A percentile compares a stretch with the other conserved stretches of the same genome.
Evolutionary conservation across 2,113 vertebrate species (phyloP).

Genomic region (Gadus macrocephalus): DNA sequence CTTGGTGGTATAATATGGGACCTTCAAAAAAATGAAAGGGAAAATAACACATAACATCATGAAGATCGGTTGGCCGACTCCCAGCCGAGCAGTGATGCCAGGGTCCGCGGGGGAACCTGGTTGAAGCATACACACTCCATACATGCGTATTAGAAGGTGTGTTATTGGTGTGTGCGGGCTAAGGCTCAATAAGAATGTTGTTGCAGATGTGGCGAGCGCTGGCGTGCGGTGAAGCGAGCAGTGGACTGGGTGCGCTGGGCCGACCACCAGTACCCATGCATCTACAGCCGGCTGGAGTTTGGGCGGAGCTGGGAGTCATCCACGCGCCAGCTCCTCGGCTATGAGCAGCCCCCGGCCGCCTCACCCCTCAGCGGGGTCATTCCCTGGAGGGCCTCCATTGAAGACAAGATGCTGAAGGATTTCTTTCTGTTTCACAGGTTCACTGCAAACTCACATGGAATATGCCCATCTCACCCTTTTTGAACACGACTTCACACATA

Average conservation of each 20-base stretch:
- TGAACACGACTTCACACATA: too few relatives aligned
- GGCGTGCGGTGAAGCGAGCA: constrained; percentile 69
- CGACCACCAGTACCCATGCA: constrained; percentile 75
- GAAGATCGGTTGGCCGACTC: not conserved
- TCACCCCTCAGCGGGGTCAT: constrained; percentile 49
- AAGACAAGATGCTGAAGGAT: not conserved
- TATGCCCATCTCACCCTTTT: too few relatives aligned
- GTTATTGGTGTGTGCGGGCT: too few relatives aligned
- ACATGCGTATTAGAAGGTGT: too few relatives aligned
- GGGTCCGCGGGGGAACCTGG: too few relatives aligned
- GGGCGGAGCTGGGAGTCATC: constrained; percentile 77
- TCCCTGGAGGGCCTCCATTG: not conserved
- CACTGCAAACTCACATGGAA: too few relatives aligned
- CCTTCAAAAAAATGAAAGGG: too few relatives aligned
- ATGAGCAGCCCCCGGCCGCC: constrained; percentile 38
- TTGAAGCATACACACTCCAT: too few relatives aligned
- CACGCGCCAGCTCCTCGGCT: constrained; percentile 74
- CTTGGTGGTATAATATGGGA: too few relatives aligned
- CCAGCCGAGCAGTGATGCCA: not conserved
- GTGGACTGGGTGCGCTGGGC: constrained; percentile 71
- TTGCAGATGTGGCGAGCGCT: constrained; percentile 24
- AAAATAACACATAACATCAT: not conserved
- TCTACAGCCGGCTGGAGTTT: constrained; percentile 78
- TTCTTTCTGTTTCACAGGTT: too few relatives aligned
- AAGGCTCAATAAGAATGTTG: not conserved